Conservation (phyloP, 2,113 vertebrate species). For the Ptyas mucosa region DNA sequence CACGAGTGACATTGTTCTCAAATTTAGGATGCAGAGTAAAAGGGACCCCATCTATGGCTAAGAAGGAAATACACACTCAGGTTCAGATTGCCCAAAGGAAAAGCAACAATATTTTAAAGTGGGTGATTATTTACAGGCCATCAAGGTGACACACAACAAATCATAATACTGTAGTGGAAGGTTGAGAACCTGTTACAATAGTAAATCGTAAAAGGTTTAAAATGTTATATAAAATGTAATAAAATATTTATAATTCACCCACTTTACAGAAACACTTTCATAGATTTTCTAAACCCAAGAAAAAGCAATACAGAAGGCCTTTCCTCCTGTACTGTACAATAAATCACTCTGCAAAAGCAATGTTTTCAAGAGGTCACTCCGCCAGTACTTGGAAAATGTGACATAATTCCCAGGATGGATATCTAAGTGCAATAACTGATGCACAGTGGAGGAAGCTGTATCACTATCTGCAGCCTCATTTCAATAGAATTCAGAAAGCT, state of each 20-base stretch:
- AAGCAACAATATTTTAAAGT: background rate
- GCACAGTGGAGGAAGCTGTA: background rate
- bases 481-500: background rate
- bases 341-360: background rate
- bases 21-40: slow-evolving; percentile 83
- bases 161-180: background rate
- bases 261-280: background rate
- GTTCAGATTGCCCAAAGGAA: background rate
- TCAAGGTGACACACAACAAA: background rate
- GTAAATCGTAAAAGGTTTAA: background rate
- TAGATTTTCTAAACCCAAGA: background rate
- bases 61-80: background rate
- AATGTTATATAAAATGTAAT: background rate
- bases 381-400: background rate
- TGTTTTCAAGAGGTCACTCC: background rate
- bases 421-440: background rate
- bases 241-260: background rate
- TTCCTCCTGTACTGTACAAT: background rate
- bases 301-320: background rate
- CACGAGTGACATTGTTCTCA: slow-evolving; percentile 47
- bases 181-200: background rate
- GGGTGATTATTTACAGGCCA: background rate
- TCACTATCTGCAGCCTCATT: background rate
- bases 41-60: slow-evolving; percentile 86
- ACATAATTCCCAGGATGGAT: background rate